Base-by-base conservation (phyloP, 1,140 invertebrate genomes). In the Rhagoletis pomonella region DNA sequence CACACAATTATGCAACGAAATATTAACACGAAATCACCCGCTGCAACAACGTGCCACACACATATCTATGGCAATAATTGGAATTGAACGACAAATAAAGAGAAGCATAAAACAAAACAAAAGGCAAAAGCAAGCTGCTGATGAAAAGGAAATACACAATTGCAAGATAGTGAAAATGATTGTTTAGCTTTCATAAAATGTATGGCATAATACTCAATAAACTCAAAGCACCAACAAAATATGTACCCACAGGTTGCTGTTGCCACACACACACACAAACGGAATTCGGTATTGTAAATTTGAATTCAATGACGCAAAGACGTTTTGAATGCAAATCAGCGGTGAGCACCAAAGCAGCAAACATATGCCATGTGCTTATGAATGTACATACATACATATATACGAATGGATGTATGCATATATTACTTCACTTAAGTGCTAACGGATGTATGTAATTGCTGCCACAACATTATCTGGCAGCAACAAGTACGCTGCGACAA, bases 281-380 rank as follows among this genome's bases (percentile, higher is more conserved):
- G 14, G 73, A 81, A 55, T 77, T 77, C 44, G 44, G 44, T 29
- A 29, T 29, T 44, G 67, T 47, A 44, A 73, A 50, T 50, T 47
- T 14, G 9, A 50, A 81, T 47, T 55, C 73, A 44, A 19, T 29
- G 29, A 29, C 29, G 29, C 29, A n/a, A n/a, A n/a, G 73, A 81
- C 73, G n/a, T 19, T 81, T 81, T 55, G n/a, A 81, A 81, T 81
- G 73, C 73, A 81, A 81, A 77, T 77, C 69, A 77, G 44, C 69
- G 44, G 69, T 10, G 29, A 29, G 29, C 29, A 29, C 29, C 29
- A 29, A 77, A 55, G 55, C 44, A 29, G 47, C 47, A 29, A 0
- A 55, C 6, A 0, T 55, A 19, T 81, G 73, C 6, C 29, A 55
- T 29, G 47, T 81, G 29, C 12, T 44, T 81, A 29, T 19, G 4